Evolutionary conservation across 1,140 invertebrate species (phyloP).

Genomic region (Tribolium castaneum): DNA sequence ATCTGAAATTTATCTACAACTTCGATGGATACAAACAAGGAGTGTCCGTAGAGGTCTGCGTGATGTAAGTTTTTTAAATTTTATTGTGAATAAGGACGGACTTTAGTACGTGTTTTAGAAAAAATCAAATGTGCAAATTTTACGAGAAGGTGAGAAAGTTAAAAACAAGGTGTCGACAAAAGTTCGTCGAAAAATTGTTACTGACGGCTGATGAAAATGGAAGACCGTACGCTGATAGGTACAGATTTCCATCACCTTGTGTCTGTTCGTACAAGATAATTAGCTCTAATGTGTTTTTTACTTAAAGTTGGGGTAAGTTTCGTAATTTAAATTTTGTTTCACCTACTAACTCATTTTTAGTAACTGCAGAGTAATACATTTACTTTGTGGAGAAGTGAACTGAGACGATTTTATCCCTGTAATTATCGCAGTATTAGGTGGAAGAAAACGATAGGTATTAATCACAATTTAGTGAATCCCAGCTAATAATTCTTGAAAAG

Average conservation of each 20-base stretch:
- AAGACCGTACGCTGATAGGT: constrained; percentile 63
- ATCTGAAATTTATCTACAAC: constrained; percentile 23
- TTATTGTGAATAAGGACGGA: neutral
- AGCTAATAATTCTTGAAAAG: neutral
- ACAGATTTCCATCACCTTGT: constrained; percentile 71
- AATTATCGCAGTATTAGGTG: neutral
- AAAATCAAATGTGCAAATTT: neutral
- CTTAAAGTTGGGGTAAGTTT: too few species aligned
- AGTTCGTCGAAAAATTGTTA: constrained; percentile 69
- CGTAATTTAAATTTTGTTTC: too few species aligned
- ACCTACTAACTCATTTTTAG: too few species aligned
- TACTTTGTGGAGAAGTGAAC: too few species aligned
- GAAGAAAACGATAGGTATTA: neutral
- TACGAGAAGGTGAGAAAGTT: neutral
- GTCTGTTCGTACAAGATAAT: constrained; percentile 62
- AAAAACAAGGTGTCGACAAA: constrained; percentile 68
- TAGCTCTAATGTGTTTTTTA: too few species aligned
- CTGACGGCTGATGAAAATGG: constrained; percentile 64
- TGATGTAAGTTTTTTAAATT: constrained; percentile 13
- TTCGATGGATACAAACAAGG: neutral
- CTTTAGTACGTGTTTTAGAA: neutral
- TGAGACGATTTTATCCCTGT: neutral
- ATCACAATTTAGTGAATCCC: neutral
- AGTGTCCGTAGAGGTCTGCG: constrained; percentile 6
- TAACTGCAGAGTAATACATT: too few species aligned